Evolutionary conservation across 2,888 invertebrate species (phyloP).

Genomic region (Agrochola lychnidis): DNA sequence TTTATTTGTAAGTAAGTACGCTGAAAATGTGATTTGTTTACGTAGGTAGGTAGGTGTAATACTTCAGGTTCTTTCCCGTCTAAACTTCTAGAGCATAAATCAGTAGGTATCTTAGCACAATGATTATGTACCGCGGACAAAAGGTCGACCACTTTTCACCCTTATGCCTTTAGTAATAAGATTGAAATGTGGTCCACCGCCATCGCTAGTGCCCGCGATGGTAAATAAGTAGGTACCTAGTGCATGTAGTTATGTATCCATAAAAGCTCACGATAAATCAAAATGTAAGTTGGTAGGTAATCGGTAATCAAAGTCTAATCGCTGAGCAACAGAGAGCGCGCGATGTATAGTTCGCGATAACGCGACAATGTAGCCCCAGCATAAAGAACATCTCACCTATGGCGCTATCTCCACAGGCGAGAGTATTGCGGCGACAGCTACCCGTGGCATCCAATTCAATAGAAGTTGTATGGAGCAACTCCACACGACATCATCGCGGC

Average conservation of each 20-base stretch:
- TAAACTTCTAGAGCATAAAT: background rate
- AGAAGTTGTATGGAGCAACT: too few relatives aligned
- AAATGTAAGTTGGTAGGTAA: background rate
- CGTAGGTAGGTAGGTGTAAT: background rate
- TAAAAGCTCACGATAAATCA: background rate
- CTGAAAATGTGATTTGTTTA: too few relatives aligned
- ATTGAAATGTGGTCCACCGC: background rate
- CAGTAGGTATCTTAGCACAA: background rate
- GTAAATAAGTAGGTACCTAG: background rate
- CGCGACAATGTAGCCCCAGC: too few relatives aligned
- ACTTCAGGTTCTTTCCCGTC: background rate
- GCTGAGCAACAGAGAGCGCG: too few relatives aligned
- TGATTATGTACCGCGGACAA: background rate
- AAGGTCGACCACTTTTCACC: too few relatives aligned
- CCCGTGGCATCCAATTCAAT: too few relatives aligned
- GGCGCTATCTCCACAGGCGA: too few relatives aligned
- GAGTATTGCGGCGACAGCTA: too few relatives aligned
- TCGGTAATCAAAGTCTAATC: too few relatives aligned
- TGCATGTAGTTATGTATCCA: background rate
- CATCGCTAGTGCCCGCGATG: background rate
- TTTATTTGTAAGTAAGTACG: background rate
- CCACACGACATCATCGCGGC: too few relatives aligned
- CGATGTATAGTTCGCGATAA: too few relatives aligned
- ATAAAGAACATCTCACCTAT: too few relatives aligned
- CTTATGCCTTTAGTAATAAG: background rate